A percentile compares a stretch with the other conserved stretches of the same genome.
Conservation (phyloP, 2,888 invertebrate species). For the Agrilus biguttatus region DNA sequence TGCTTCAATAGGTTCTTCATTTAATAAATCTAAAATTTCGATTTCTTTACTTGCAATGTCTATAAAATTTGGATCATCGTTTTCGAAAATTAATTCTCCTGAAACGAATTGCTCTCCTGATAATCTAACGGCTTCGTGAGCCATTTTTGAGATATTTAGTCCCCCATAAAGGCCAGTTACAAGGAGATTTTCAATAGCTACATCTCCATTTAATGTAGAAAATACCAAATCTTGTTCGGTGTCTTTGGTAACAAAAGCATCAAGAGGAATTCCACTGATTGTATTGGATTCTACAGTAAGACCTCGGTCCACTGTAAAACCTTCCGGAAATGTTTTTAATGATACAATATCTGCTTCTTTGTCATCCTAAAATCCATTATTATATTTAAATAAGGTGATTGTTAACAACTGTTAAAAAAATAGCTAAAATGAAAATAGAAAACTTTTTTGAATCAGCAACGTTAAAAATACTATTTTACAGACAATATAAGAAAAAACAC, state of each 20-base stretch:
- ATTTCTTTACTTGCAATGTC: conserved; percentile 21
- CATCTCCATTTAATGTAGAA: conserved; percentile 26
- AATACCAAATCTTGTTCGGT: conserved; percentile 33
- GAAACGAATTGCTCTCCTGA: conserved; percentile 27
- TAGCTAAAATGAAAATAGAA: not conserved
- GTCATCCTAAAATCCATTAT: conserved; percentile 14
- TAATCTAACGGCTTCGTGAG: conserved; percentile 28
- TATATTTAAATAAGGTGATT: not conserved
- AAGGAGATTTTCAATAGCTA: conserved; percentile 32
- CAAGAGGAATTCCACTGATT: conserved; percentile 32
- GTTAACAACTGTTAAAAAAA: not conserved
- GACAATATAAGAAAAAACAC: not conserved
- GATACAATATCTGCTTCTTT: conserved; percentile 27
- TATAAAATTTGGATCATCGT: conserved; percentile 11
- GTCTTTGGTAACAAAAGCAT: conserved; percentile 34
- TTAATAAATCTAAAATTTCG: conserved; percentile 24
- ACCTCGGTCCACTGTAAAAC: conserved; percentile 27
- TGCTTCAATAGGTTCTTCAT: conserved; percentile 18
- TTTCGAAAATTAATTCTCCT: conserved; percentile 26
- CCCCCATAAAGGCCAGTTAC: conserved; percentile 30
- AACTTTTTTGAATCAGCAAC: not conserved
- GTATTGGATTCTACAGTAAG: conserved; percentile 27
- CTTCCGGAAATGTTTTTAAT: conserved; percentile 31
- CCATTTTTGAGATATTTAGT: conserved; percentile 30
- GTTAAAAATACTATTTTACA: not conserved